phyloP scores from a whole-genome alignment of 1,140 invertebrate genomes.

The Druon quercuslanigerum region DNA sequence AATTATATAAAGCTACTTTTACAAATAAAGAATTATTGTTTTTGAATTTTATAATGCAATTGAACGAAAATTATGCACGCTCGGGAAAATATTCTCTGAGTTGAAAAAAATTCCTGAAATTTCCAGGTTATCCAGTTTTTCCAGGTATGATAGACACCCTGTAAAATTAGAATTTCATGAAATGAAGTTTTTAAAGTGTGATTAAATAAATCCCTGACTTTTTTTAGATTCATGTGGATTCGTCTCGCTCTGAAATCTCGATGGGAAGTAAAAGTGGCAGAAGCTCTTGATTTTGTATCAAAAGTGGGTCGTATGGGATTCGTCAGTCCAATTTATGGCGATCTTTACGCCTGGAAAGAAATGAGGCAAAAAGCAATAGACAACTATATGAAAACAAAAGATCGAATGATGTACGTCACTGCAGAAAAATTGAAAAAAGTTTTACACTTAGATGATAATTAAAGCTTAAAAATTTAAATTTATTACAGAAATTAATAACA shows the following conservation, averaged over 20 bases:
- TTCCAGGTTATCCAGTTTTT: too few relatives aligned
- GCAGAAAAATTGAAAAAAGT: conserved; percentile 86
- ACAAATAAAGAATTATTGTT: too few relatives aligned
- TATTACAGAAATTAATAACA: too few relatives aligned
- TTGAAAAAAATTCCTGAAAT: too few relatives aligned
- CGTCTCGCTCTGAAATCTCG: conserved; percentile 84
- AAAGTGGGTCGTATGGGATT: conserved; percentile 93
- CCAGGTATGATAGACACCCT: too few relatives aligned
- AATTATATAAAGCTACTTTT: too few relatives aligned
- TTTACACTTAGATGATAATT: conserved; percentile 77
- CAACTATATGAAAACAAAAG: conserved; percentile 83
- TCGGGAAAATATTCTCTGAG: too few relatives aligned
- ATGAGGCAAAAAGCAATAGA: conserved; percentile 81
- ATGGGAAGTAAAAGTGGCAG: conserved; percentile 80
- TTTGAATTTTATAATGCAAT: too few relatives aligned
- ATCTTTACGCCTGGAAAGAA: conserved; percentile 88
- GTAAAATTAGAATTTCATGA: too few relatives aligned
- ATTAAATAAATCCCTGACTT: background rate
- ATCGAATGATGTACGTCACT: conserved; percentile 89
- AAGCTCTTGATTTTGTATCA: conserved; percentile 86
- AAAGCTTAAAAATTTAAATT: too few relatives aligned
- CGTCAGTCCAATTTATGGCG: conserved; percentile 90
- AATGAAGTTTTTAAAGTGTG: conserved; percentile 59
- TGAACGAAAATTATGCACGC: too few relatives aligned
- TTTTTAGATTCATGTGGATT: conserved; percentile 84